Evolutionary conservation across 2,113 vertebrate species (phyloP).

Genomic region (Dolichotis patagonum): DNA sequence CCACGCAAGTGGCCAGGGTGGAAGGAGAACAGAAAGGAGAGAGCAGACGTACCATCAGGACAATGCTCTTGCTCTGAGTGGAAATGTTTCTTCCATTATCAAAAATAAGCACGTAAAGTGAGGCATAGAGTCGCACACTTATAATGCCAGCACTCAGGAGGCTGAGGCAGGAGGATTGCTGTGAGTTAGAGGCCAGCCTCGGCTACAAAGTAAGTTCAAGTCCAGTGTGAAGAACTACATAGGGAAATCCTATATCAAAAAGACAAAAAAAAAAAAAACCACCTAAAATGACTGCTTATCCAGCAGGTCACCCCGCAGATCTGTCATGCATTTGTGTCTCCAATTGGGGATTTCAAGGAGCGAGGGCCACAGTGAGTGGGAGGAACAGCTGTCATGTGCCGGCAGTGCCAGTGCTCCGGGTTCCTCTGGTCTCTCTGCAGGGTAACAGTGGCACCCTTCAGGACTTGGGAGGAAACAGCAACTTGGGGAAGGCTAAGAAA

Average conservation of each 20-base stretch:
- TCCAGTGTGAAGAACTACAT: too few relatives aligned
- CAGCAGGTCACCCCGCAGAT: not conserved
- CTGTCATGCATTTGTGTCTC: not conserved
- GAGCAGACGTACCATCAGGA: not conserved
- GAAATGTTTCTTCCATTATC: not conserved
- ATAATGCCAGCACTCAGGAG: not conserved
- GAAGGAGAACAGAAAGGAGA: not conserved
- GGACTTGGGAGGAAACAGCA: not conserved
- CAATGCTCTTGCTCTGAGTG: too few relatives aligned
- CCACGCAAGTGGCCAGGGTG: fast-evolving
- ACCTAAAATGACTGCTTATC: not conserved
- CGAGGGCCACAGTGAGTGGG: not conserved
- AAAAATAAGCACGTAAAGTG: not conserved
- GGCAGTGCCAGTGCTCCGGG: not conserved
- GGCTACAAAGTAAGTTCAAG: too few relatives aligned
- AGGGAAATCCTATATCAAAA: too few relatives aligned
- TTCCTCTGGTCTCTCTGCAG: not conserved
- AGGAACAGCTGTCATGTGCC: not conserved
- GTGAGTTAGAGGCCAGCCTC: not conserved
- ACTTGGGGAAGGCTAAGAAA: not conserved
- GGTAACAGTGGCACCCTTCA: too few relatives aligned
- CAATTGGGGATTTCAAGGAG: not conserved
- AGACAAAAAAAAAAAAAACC: too few relatives aligned
- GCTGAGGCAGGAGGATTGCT: not conserved
- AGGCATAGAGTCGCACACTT: fast-evolving